A percentile compares a stretch with the other conserved stretches of the same genome.
Evolutionary conservation across 2,797 vertebrate genomes (phyloP).

Genomic region (Clarias laeviceps): DNA sequence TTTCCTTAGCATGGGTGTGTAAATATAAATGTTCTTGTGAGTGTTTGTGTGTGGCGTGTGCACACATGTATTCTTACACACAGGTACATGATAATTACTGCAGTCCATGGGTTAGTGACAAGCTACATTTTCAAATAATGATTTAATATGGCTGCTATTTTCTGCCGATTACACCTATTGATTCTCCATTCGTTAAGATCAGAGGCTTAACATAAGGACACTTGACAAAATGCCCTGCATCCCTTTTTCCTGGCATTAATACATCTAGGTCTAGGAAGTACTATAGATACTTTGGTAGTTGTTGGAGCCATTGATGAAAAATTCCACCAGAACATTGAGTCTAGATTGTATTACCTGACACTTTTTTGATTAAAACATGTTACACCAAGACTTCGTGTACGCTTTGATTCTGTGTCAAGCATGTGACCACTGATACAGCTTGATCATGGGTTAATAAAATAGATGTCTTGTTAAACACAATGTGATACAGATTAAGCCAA

Average conservation of each 20-base stretch:
- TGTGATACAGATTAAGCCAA: slow-evolving; percentile 71
- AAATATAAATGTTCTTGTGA: slow-evolving; percentile 36
- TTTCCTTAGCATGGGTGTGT: slow-evolving; percentile 42
- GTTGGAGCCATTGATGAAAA: slow-evolving; percentile 43
- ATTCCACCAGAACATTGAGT: slow-evolving; percentile 44
- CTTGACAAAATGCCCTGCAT: slow-evolving; percentile 44
- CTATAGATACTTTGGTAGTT: slow-evolving; percentile 50
- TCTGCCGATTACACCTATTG: slow-evolving; percentile 61
- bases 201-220: slow-evolving; percentile 44
- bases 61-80: slow-evolving; percentile 39
- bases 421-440: slow-evolving; percentile 60
- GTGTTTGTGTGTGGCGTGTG: neutral
- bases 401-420: slow-evolving; percentile 55
- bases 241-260: slow-evolving; percentile 46
- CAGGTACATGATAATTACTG: slow-evolving; percentile 49
- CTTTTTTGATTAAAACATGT: slow-evolving; percentile 46
- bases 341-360: slow-evolving; percentile 48
- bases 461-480: slow-evolving; percentile 65
- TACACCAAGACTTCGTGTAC: slow-evolving; percentile 26
- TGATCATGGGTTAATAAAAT: slow-evolving; percentile 71
- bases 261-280: slow-evolving; percentile 50
- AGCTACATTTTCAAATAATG: slow-evolving; percentile 55
- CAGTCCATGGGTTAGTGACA: slow-evolving; percentile 35
- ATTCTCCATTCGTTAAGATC: slow-evolving; percentile 59
- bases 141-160: slow-evolving; percentile 50